Conservation (phyloP, 2,888 invertebrate species). For the Andrena hattorfiana region DNA sequence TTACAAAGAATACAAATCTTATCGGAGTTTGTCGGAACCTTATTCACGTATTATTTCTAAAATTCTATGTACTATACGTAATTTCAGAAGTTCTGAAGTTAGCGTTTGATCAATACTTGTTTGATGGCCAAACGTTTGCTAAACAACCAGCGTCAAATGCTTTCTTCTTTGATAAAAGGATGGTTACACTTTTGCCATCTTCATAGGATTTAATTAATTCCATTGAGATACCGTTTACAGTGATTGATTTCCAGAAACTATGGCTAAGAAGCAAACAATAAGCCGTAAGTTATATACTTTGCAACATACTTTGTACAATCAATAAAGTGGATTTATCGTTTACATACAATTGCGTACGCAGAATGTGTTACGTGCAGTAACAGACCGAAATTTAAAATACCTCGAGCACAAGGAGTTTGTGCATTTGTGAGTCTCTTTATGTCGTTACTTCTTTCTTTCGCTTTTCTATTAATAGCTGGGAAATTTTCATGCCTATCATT, state of each 20-base stretch:
- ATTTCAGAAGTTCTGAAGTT: conserved; percentile 17
- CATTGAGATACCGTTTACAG: background rate
- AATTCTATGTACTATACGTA: background rate
- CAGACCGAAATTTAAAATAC: conserved; percentile 33
- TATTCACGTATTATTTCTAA: background rate
- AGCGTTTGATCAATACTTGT: conserved; percentile 64
- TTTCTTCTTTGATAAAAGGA: background rate
- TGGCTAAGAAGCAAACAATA: conserved; percentile 8
- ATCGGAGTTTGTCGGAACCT: conserved; percentile 15
- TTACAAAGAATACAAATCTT: conserved; percentile 18
- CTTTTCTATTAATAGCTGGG: background rate
- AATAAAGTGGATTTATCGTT: background rate
- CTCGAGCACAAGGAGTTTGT: conserved; percentile 4
- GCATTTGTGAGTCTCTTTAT: conserved; percentile 39
- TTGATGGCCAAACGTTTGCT: background rate
- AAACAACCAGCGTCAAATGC: background rate
- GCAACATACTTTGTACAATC: conserved; percentile 3
- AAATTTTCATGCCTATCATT: background rate
- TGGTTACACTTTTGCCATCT: background rate
- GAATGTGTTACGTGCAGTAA: conserved; percentile 17
- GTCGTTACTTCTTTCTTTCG: background rate
- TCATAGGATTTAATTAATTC: conserved; percentile 11
- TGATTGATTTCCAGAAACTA: conserved; percentile 24
- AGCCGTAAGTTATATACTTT: conserved; percentile 50
- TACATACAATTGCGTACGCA: conserved; percentile 6